Percentiles rank a stretch among this genome's conserved stretches.
phyloP scores from a whole-genome alignment of 2,113 vertebrate genomes.

The Capreolus pygargus region DNA sequence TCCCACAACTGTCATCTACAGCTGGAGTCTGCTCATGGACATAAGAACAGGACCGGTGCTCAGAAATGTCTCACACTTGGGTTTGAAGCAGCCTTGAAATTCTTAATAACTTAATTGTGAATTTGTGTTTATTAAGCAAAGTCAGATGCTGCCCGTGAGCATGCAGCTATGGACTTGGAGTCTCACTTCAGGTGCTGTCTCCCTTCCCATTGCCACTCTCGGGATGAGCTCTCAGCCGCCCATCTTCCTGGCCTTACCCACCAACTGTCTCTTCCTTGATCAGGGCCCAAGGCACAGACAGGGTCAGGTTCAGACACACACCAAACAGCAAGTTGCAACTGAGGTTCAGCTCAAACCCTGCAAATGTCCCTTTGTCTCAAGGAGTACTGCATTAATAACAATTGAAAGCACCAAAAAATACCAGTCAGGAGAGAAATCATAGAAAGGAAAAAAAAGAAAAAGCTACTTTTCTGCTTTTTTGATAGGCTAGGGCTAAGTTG shows the following conservation, averaged over 20 bases:
- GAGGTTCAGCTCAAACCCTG: background rate
- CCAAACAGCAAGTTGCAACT: accelerated
- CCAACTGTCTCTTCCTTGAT: background rate
- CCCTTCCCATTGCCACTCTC: accelerated
- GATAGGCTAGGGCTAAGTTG: background rate
- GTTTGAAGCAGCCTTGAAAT: background rate
- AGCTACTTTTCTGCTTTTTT: background rate
- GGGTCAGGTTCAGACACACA: accelerated
- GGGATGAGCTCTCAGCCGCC: background rate
- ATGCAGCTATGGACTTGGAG: accelerated
- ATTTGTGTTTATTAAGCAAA: background rate
- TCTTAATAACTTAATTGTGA: background rate
- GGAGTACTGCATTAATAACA: background rate
- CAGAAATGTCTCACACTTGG: background rate
- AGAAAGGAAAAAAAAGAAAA: background rate
- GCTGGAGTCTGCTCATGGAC: accelerated
- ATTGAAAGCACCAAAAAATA: background rate
- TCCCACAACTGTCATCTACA: background rate
- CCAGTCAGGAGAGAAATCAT: background rate
- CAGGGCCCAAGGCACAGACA: accelerated
- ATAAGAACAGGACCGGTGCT: accelerated
- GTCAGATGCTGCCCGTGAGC: background rate
- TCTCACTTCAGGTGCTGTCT: accelerated
- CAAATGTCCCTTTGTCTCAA: background rate
- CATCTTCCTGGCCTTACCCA: background rate